Base-by-base conservation (phyloP, 1,140 invertebrate species). In the Ceratina australensis region DNA sequence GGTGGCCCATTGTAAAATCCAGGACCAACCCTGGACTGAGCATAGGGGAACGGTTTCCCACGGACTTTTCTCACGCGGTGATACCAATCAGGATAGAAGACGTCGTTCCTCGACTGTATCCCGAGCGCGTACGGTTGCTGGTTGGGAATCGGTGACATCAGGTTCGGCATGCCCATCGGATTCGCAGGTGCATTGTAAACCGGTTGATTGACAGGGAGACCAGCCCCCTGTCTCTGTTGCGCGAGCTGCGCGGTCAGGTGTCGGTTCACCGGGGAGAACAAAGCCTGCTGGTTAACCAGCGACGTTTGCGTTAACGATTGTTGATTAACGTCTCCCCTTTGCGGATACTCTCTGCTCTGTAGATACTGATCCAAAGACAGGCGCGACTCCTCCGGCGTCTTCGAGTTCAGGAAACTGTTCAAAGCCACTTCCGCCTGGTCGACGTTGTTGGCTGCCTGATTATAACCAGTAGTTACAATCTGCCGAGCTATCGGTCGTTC, bases 321-420 rank as follows among this genome's bases (percentile, higher is more conserved):
- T 24, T 54, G 49, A 50, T 28, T 28, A 16, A 15, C 13, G 13
- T 22, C 12, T n/a, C n/a, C n/a, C n/a, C n/a, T n/a, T n/a, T n/a
- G n/a, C n/a, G n/a, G n/a, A n/a, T n/a, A n/a, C n/a, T n/a, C n/a
- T n/a, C n/a, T n/a, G n/a, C 60, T 86, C 42, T 82, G 83, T 2
- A 91, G 20, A 65, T 86, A 92, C 33, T 87, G 79, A n/a, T 91
- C 89, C 67, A 92, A 71, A 16, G 90, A 87, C 12, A 83, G 4
- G 15, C 89, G 82, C 12, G 91, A 91, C 61, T 91, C 90, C 47
- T 89, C 87, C 0, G 90, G 91, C 4, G 90, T 91, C 63, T 82
- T 87, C 0, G 91, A 92, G 10, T 91, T 90, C 0, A 92, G 20
- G 12, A 86, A 86, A 2, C 49, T 72, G 47, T 67, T 78, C 28